Evolutionary conservation across 2,888 invertebrate genomes (phyloP).

Genomic region (Leptinotarsa rubiginosa): DNA sequence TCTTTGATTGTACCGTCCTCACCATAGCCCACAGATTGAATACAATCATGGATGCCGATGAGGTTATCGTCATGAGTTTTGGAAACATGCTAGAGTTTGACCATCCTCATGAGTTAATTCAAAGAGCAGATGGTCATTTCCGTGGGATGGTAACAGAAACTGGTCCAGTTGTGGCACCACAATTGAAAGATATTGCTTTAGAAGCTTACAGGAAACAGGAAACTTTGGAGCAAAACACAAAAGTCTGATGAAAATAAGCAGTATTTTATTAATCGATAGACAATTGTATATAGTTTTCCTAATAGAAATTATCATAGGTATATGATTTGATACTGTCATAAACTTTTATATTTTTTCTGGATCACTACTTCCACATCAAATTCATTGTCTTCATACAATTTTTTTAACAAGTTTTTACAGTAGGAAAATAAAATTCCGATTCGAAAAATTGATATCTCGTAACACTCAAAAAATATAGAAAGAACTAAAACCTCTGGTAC

Average conservation of each 20-base stretch:
- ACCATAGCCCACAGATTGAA: constrained; percentile 67
- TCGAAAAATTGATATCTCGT: too few species aligned
- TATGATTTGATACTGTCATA: background rate
- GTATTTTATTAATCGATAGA: background rate
- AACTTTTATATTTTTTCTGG: background rate
- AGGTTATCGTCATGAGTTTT: constrained; percentile 83
- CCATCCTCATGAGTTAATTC: constrained; percentile 77
- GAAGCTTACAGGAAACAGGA: constrained; percentile 42
- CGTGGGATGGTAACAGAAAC: constrained; percentile 77
- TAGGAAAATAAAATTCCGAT: too few species aligned
- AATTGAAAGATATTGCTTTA: constrained; percentile 55
- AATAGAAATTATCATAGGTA: background rate
- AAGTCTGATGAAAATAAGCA: background rate
- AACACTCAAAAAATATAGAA: too few species aligned
- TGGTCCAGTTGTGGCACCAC: constrained; percentile 65
- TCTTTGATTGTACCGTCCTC: constrained; percentile 81
- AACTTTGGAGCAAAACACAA: constrained; percentile 6
- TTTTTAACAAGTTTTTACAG: too few species aligned
- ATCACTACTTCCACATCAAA: too few species aligned
- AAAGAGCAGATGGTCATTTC: constrained; percentile 73
- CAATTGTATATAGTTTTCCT: background rate
- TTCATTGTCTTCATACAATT: too few species aligned
- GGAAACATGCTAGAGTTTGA: constrained; percentile 82
- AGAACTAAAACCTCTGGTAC: too few species aligned
- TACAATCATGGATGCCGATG: constrained; percentile 66